Evolutionary conservation across 2,888 invertebrate genomes (phyloP).

Genomic region (Alloscopus bannaensis): DNA sequence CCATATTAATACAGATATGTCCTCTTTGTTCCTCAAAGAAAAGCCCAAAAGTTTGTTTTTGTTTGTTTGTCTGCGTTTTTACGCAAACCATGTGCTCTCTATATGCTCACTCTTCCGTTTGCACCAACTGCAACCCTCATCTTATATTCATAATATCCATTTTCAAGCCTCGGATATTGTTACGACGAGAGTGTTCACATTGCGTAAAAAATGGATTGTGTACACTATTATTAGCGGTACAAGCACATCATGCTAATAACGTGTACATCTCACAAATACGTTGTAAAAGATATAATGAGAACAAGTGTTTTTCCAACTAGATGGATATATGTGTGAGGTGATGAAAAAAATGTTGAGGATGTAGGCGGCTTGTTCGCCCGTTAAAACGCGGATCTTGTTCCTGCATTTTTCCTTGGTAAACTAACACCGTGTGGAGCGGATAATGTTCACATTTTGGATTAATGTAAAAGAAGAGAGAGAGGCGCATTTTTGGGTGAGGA

Average conservation of each 20-base stretch:
- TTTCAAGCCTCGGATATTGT: not conserved
- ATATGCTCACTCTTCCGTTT: not conserved
- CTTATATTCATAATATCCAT: no score
- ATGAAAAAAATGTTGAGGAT: no score
- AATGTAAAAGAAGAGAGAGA: no score
- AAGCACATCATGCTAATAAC: no score
- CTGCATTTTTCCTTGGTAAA: no score
- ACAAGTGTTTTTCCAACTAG: slow-evolving; percentile 7
- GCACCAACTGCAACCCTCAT: not conserved
- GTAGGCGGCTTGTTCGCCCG: not conserved
- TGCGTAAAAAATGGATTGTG: slow-evolving; percentile 14
- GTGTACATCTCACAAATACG: not conserved
- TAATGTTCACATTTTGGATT: no score
- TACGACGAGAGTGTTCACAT: not conserved
- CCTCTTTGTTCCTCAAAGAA: slow-evolving; percentile 4
- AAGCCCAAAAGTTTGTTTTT: not conserved
- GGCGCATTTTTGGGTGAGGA: no score
- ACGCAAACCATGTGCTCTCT: not conserved
- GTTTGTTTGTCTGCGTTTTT: not conserved
- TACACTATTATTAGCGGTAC: not conserved
- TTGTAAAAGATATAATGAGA: not conserved
- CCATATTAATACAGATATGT: not conserved
- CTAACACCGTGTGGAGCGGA: no score
- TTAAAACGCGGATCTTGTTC: no score
- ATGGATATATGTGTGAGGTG: no score